Percentiles rank a stretch among this genome's conserved stretches.
Conservation (phyloP, 2,113 vertebrate genomes). For the Crotalus helleri region DNA sequence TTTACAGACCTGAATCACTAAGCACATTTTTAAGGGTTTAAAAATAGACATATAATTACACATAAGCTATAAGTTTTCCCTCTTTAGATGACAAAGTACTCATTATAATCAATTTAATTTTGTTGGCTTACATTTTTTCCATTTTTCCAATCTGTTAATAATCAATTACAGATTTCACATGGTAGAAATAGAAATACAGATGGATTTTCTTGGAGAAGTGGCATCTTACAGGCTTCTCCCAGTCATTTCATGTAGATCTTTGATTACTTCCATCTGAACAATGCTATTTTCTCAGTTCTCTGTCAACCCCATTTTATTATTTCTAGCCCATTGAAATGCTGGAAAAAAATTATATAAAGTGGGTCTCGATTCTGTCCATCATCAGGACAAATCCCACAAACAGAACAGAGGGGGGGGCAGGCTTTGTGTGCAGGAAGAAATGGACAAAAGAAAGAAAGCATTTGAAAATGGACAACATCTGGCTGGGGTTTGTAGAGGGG, state of each 20-base stretch:
- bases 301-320: background rate
- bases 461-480: background rate
- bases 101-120: background rate
- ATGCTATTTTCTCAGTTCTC: background rate
- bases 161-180: background rate
- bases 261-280: background rate
- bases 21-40: background rate
- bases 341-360: background rate
- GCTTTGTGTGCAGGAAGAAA: background rate
- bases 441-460: background rate
- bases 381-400: background rate
- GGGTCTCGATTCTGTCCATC: background rate
- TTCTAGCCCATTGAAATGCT: background rate
- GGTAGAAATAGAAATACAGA: background rate
- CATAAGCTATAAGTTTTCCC: background rate
- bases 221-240: background rate
- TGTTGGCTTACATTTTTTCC: background rate
- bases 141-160: background rate
- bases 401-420: background rate
- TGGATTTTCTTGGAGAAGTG: background rate
- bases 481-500: background rate
- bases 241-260: background rate
- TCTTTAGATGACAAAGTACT: background rate
- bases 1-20: background rate
- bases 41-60: background rate